Conservation (phyloP, 2,113 vertebrate genomes). For the Chaetura pelagica region DNA sequence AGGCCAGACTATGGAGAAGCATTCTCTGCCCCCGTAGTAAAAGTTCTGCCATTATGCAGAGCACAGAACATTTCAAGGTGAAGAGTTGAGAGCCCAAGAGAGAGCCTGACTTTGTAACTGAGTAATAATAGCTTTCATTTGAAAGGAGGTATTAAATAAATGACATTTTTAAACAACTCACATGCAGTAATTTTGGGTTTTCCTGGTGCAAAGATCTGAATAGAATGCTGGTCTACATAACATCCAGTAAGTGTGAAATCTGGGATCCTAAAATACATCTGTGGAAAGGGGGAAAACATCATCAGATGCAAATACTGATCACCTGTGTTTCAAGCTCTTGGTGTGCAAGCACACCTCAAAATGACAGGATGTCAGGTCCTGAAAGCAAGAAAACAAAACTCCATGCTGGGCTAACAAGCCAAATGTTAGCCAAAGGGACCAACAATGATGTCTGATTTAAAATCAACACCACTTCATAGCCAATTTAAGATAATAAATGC, state of each 20-base stretch:
- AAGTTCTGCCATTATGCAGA: background rate
- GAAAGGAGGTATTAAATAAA: background rate
- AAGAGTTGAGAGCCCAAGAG: background rate
- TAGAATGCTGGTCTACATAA: constrained; percentile 90
- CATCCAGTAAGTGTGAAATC: constrained; percentile 92
- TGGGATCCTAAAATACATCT: constrained; percentile 92
- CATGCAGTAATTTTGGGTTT: constrained; percentile 88
- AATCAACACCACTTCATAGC: background rate
- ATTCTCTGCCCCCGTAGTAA: background rate
- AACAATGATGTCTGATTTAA: background rate
- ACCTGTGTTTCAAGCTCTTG: background rate
- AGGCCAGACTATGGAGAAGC: too few relatives aligned
- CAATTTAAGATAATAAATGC: background rate
- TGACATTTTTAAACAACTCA: constrained; percentile 73
- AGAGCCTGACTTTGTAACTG: background rate
- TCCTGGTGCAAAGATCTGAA: constrained; percentile 89
- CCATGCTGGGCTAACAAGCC: background rate
- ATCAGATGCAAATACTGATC: background rate
- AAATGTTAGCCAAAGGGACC: background rate
- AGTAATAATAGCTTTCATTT: background rate
- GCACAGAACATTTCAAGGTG: background rate
- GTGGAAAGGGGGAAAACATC: constrained; percentile 1
- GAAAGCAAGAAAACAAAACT: background rate
- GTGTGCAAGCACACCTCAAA: background rate
- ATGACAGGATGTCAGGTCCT: background rate